Evolutionary conservation across 2,113 vertebrate species (phyloP).

Genomic region (Xiphorhynchus elegans): DNA sequence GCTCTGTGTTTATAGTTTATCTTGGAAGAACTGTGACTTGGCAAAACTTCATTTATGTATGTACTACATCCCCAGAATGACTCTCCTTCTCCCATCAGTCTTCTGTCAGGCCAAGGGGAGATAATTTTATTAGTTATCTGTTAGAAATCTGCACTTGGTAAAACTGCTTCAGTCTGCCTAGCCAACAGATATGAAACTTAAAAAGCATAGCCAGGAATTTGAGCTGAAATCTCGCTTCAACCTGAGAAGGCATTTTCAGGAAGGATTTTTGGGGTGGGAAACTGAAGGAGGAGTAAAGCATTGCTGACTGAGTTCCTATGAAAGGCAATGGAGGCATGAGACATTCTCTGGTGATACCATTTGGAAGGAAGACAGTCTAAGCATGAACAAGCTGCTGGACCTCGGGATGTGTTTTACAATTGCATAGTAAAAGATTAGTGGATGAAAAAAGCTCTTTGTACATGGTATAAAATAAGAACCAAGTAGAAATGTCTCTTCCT

Average conservation of each 20-base stretch:
- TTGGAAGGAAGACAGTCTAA: neutral
- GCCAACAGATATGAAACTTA: neutral
- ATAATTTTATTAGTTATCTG: neutral
- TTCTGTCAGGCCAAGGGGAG: neutral
- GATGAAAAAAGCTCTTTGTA: neutral
- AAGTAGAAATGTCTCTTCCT: neutral
- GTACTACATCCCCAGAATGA: neutral
- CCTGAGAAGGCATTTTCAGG: neutral
- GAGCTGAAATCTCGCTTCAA: neutral
- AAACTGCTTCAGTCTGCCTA: neutral
- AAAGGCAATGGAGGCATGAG: neutral
- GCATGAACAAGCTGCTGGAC: neutral
- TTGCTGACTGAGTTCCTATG: neutral
- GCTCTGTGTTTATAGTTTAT: neutral
- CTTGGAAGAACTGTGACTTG: neutral
- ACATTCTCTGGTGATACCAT: neutral
- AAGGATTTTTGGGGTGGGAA: neutral
- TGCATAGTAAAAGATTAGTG: neutral
- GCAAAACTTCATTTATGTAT: neutral
- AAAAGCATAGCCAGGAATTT: neutral
- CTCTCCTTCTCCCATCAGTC: neutral
- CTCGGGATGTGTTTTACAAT: neutral
- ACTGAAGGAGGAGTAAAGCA: neutral
- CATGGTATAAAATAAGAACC: neutral
- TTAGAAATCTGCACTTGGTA: neutral